Conservation (phyloP, 2,113 vertebrate genomes). For the Anseranas semipalmata region DNA sequence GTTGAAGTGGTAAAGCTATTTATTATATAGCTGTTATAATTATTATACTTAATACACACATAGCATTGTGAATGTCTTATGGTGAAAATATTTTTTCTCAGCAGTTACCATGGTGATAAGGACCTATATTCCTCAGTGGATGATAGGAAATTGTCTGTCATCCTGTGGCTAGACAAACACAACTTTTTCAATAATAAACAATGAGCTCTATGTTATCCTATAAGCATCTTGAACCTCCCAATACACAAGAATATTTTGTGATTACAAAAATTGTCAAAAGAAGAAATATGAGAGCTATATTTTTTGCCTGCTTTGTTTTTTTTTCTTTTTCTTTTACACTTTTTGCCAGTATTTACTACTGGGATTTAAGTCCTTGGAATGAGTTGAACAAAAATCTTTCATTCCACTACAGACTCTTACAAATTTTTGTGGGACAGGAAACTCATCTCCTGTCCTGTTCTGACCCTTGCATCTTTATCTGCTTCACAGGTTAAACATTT, state of each 20-base stretch:
- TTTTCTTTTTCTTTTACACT: not conserved
- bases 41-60: not conserved
- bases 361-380: not conserved
- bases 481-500: not conserved
- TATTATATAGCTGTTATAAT: not conserved
- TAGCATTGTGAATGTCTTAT: not conserved
- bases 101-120: not conserved
- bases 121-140: not conserved
- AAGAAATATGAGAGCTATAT: not conserved
- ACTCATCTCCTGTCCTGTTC: not conserved
- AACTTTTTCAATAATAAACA: rapidly evolving
- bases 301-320: not conserved
- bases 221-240: not conserved
- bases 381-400: not conserved
- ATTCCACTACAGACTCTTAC: not conserved
- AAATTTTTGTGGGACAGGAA: not conserved
- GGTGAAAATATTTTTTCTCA: not conserved
- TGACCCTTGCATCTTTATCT: not conserved
- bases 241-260: rapidly evolving
- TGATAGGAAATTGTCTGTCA: not conserved
- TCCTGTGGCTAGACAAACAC: not conserved
- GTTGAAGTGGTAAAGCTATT: not conserved
- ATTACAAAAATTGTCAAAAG: not conserved
- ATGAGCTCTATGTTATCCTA: not conserved
- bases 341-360: not conserved